Base-by-base conservation (phyloP, 1,140 invertebrate species). In the Pogonomyrmex barbatus region DNA sequence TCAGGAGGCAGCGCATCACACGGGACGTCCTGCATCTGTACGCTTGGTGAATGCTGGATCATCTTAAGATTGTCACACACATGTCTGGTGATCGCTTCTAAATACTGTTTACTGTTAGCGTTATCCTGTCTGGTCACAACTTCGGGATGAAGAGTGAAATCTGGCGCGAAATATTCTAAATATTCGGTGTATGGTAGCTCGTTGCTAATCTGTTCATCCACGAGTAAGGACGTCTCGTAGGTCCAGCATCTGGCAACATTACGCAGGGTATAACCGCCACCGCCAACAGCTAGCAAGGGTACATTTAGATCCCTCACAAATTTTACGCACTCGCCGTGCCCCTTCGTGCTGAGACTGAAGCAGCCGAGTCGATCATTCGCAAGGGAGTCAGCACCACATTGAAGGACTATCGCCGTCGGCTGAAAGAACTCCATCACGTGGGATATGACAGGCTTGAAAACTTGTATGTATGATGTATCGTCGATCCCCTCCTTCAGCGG, bases 221-320 rank as follows among this genome's bases (percentile, higher is more conserved):
- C 96, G 0, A 99, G 95, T 2, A 99, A 95, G 0, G 99, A 99
- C 0, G 99, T 99, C 95, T 99, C 99, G 91, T 99, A 99, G 0
- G 99, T 99, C 99, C 99, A 99, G 94, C 99, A 99, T 62, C 99
- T 96, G 0, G 99, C 99, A 0, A 99, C 99, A 94, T 99, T 99
- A 73, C 99, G 96, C 6, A 99, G 95, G 0, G 99, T 99, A 93
- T 99, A 99, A 86, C 99, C 99, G 39, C 99, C 99, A 2, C 98
- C 99, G 6, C 99, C 99, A 0, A 99, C 97, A 0, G 99, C 98
- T 33, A 99, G 95, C 0, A 99, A 96, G 0, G 99, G 99, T 14
- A 99, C 96, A 93, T 99, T 99, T 1, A 99, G 96, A 87, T 97
- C 98, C 94, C 99, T 98, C 9, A 99, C 98, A 94, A 99, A 99